Percentiles rank a stretch among this genome's conserved stretches.
phyloP scores from a whole-genome alignment of 2,888 invertebrate genomes.

The Meloe dianella region DNA sequence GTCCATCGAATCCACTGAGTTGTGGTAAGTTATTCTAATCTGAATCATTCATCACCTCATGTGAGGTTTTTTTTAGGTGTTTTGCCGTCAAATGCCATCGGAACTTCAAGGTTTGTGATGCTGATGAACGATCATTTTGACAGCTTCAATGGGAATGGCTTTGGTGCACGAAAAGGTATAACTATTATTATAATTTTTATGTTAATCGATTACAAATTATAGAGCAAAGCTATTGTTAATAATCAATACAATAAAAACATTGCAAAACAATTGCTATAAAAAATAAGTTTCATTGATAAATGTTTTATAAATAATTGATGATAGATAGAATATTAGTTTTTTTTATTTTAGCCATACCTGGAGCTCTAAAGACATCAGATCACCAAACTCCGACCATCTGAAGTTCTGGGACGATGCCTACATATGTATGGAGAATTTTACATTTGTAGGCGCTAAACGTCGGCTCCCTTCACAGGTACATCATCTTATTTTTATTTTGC shows the following conservation, averaged over 20 bases:
- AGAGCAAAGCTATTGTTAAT: too few relatives aligned
- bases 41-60: not conserved
- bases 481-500: not conserved
- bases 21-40: not conserved
- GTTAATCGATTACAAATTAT: too few relatives aligned
- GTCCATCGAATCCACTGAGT: too few relatives aligned
- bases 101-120: slow-evolving; percentile 7
- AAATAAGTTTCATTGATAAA: too few relatives aligned
- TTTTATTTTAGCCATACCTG: not conserved
- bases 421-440: not conserved
- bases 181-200: not conserved
- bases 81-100: not conserved
- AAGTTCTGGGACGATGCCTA: not conserved
- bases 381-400: not conserved
- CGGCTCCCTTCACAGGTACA: not conserved
- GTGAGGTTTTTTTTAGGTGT: not conserved
- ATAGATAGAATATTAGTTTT: too few relatives aligned
- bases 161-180: not conserved
- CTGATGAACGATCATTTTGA: slow-evolving; percentile 9
- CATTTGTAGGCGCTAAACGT: not conserved
- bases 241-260: too few relatives aligned
- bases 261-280: too few relatives aligned
- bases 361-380: not conserved
- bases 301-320: too few relatives aligned
- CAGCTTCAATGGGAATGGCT: not conserved